Evolutionary conservation across 1,140 invertebrate species (phyloP), one percentile per base, ranked within the genome.

Genomic region (Eueides isabella): DNA sequence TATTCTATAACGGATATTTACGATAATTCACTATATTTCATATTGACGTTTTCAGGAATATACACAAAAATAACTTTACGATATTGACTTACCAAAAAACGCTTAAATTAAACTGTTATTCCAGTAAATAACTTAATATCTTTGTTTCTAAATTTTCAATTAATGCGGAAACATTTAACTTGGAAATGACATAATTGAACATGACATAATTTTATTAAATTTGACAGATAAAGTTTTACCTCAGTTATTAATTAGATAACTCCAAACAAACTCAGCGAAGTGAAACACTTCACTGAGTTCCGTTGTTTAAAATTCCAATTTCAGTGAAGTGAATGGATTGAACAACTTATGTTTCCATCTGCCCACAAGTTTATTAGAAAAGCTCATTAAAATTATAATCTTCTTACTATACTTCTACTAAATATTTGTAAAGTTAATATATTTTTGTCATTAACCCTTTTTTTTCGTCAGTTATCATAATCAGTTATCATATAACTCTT

Each of bases 261-360:
- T 23, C 12, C 41, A 41, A 28, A 44, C 28, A 9, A 30, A 67
- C 26, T 48, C 31, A 12, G 16, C 38, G 30, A 48, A 67, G 41
- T 48, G 44, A 48, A 67, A 28, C 66, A 48, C 31, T 48, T 30
- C 41, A 48, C 23, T n/a, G 66, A 19, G 38, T 30, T 26, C 26
- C 44, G 41, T 67, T 44, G 41, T 44, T 38, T 67, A 67, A 67
- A 48, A 38, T 67, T 67, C 9, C 38, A 48, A 67, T 44, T 48
- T 31, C 28, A 48, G 41, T 67, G 41, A 48, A 67, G 41, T 67
- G 66, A 48, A 67, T 55, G 44, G 9, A 55, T 55, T 11, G n/a
- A 67, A 48, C 41, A 67, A 48, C 35, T 67, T 19, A 66, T 41
- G 41, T 66, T 38, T 14, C 35, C 64, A n/a, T n/a, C n/a, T n/a